Conservation (phyloP, 2,888 invertebrate species). For the Cerceris rybyensis region DNA sequence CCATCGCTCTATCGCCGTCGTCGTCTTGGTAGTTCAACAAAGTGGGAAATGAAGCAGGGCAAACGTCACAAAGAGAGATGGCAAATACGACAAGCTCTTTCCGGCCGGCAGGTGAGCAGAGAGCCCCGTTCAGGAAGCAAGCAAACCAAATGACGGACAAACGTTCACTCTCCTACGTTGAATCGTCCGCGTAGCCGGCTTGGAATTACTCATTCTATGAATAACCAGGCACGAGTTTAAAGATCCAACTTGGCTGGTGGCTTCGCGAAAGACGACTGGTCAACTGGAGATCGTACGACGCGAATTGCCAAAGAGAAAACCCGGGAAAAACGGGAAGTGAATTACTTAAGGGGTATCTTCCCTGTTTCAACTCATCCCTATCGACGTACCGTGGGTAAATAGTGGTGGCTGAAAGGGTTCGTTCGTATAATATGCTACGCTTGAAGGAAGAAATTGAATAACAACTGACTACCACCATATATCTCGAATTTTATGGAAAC, state of each 20-base stretch:
- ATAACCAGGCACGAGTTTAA: constrained; percentile 67
- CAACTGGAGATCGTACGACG: not conserved
- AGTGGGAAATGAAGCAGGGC: constrained; percentile 70
- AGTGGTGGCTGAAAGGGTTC: constrained; percentile 5
- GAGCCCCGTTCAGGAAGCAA: constrained; percentile 33
- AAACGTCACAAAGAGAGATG: constrained; percentile 76
- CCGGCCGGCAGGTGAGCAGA: constrained; percentile 64
- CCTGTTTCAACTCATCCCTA: constrained; percentile 15
- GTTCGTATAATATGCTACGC: constrained; percentile 1
- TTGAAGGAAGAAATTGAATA: constrained; percentile 15
- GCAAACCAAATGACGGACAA: constrained; percentile 73
- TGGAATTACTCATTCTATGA: constrained; percentile 74
- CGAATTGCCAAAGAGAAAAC: constrained; percentile 4
- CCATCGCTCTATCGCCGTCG: constrained; percentile 4
- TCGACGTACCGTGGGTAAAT: constrained; percentile 20
- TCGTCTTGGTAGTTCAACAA: constrained; percentile 63
- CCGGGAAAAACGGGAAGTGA: constrained; percentile 28
- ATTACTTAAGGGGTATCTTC: constrained; percentile 9
- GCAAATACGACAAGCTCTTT: constrained; percentile 78
- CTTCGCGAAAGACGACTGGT: constrained; percentile 38
- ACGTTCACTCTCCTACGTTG: constrained; percentile 48
- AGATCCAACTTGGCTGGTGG: constrained; percentile 31
- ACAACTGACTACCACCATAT: constrained; percentile 6
- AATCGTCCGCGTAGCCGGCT: constrained; percentile 47
- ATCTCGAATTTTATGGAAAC: not conserved